Evolutionary conservation across 2,797 vertebrate species (phyloP), one percentile per base, ranked within the genome.

Genomic region (Siniperca obscura): DNA sequence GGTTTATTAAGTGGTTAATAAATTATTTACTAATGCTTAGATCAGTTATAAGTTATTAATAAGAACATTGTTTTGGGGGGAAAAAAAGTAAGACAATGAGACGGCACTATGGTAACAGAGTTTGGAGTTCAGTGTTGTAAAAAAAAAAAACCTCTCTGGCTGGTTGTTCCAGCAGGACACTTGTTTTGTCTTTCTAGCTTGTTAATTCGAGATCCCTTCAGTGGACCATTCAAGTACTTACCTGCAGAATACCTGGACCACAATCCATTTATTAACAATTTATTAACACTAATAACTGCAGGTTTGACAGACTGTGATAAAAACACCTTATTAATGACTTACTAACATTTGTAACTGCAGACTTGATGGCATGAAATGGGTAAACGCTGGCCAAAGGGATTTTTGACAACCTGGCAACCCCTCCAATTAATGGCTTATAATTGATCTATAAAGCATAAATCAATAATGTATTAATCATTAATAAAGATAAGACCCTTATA

Each of bases 271-370:
- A 30, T 30, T 46, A 19, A 14, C 19, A 30, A 6, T 38, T 55
- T 27, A 55, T 64, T 30, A 48, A 22, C 12, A 27, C 19, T 67
- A 44, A 67, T 5, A 55, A 36, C 19, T 56, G 12, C 30, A 59
- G 30, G 48, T 30, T 11, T 59, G 42, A 36, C 12, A 46, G 36
- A 46, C 52, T 46, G 50, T 21, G 13, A 56, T 10, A n/a, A 21
- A 44, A 48, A 42, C 21, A 38, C 19, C 0, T 0, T 22, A 36
- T 38, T 25, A 61, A 27, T 74, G 17, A 52, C 3, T 56, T 21
- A 13, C n/a, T n/a, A n/a, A 55, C 52, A 55, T n/a, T 40, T 40
- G 60, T 8, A n/a, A 62, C 68, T 55, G 34, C 55, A 73, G 56
- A 48, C 3, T 25, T 46, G 34, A 42, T 19, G 10, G 34, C 19